Percentiles rank a stretch among this genome's conserved stretches.
Evolutionary conservation across 2,888 invertebrate species (phyloP).

Genomic region (Scaptomyza cyrtandrae): DNA sequence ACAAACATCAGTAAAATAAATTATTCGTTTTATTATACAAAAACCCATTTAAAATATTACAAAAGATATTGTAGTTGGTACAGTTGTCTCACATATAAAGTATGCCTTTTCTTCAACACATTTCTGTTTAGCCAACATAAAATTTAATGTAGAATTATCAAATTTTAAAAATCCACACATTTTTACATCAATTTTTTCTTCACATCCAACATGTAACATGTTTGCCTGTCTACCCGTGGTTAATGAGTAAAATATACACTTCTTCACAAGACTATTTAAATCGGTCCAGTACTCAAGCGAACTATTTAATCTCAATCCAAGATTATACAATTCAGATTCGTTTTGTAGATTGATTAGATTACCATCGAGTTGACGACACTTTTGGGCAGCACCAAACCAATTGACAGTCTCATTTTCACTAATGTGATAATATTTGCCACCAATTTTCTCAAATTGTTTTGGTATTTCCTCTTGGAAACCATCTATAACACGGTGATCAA

Average conservation of each 20-base stretch:
- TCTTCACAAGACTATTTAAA: constrained; percentile 27
- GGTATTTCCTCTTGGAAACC: constrained; percentile 10
- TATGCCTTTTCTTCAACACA: neutral
- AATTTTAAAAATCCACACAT: constrained; percentile 25
- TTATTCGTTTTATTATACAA: neutral
- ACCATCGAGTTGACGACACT: constrained; percentile 13
- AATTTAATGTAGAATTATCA: neutral
- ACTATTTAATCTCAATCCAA: neutral
- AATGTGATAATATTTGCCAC: constrained; percentile 30
- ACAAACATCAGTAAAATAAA: constrained; percentile 1
- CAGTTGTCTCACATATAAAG: constrained; percentile 36
- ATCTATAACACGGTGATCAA: neutral
- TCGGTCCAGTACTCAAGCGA: constrained; percentile 37
- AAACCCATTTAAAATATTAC: constrained; percentile 11
- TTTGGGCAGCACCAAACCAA: constrained; percentile 38
- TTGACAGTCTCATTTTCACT: neutral
- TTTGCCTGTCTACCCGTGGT: constrained; percentile 10
- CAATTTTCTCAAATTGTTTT: constrained; percentile 17
- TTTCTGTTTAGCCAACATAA: neutral
- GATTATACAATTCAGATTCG: neutral
- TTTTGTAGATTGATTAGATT: constrained; percentile 37
- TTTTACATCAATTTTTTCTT: neutral
- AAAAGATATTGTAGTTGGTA: constrained; percentile 14
- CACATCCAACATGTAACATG: neutral
- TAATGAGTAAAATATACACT: constrained; percentile 1